phyloP scores from a whole-genome alignment of 2,797 vertebrate species.

The Phrynocephalus forsythii region DNA sequence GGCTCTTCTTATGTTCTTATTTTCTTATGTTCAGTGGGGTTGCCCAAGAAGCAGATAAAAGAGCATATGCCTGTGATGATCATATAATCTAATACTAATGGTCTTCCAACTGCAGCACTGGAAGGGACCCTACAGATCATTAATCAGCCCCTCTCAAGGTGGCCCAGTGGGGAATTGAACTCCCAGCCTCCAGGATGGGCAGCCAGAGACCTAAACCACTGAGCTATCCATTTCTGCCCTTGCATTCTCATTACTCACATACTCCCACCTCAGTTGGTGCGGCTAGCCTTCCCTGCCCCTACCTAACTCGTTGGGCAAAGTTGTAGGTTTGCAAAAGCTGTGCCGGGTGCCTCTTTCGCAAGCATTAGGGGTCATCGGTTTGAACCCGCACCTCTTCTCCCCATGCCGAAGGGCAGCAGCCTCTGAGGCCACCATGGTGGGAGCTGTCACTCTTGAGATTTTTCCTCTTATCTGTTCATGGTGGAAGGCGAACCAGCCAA shows the following conservation, averaged over 20 bases:
- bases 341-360: neutral
- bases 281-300: neutral
- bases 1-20: too few relatives aligned
- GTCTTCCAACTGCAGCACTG: too few relatives aligned
- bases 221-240: neutral
- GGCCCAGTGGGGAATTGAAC: too few relatives aligned
- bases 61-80: neutral
- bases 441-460: neutral
- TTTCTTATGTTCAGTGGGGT: too few relatives aligned
- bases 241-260: neutral
- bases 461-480: conserved; percentile 6
- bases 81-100: neutral
- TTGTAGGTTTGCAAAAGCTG: neutral
- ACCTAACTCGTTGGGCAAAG: neutral
- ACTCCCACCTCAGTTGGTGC: neutral
- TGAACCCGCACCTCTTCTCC: neutral
- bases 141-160: too few relatives aligned
- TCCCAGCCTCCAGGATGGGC: too few relatives aligned
- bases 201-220: too few relatives aligned
- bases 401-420: neutral
- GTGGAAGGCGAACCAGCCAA: conserved; percentile 9
- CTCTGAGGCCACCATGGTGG: neutral
- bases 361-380: neutral
- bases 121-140: too few relatives aligned
- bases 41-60: too few relatives aligned